Evolutionary conservation across 2,797 vertebrate species (phyloP).

Genomic region (Liparis tanakae): DNA sequence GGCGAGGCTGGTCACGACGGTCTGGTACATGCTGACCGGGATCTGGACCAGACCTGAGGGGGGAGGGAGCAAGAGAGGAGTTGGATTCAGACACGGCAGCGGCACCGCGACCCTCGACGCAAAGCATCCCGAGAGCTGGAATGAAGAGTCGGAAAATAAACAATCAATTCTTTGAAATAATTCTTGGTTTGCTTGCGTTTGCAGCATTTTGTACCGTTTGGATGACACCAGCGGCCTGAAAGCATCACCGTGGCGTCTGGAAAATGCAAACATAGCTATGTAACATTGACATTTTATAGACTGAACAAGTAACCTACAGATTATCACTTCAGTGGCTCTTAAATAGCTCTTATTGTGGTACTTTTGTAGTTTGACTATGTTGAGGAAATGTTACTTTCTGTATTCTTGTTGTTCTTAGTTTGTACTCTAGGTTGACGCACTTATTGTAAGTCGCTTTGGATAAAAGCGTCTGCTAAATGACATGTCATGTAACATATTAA

Average conservation of each 20-base stretch:
- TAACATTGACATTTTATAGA: not conserved
- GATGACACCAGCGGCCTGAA: not conserved
- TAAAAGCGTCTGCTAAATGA: too few relatives aligned
- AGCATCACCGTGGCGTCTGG: not conserved
- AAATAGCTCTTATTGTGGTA: too few relatives aligned
- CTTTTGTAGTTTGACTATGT: too few relatives aligned
- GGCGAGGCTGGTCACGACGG: constrained; percentile 96
- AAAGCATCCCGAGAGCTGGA: not conserved
- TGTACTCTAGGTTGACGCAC: too few relatives aligned
- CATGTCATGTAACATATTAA: too few relatives aligned
- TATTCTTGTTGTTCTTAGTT: too few relatives aligned
- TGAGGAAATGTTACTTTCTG: too few relatives aligned
- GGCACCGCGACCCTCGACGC: not conserved
- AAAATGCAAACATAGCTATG: not conserved
- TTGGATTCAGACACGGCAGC: not conserved
- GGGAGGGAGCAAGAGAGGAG: constrained; percentile 18
- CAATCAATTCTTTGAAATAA: not conserved
- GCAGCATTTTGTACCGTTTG: not conserved
- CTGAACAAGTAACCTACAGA: not conserved
- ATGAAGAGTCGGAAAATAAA: not conserved
- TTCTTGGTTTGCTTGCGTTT: not conserved
- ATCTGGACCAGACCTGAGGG: constrained; percentile 94
- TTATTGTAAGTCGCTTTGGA: too few relatives aligned
- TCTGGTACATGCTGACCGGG: constrained; percentile 99
- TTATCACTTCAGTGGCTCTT: too few relatives aligned